Conservation (phyloP, 2,113 vertebrate genomes). For the Pycnonotus jocosus region DNA sequence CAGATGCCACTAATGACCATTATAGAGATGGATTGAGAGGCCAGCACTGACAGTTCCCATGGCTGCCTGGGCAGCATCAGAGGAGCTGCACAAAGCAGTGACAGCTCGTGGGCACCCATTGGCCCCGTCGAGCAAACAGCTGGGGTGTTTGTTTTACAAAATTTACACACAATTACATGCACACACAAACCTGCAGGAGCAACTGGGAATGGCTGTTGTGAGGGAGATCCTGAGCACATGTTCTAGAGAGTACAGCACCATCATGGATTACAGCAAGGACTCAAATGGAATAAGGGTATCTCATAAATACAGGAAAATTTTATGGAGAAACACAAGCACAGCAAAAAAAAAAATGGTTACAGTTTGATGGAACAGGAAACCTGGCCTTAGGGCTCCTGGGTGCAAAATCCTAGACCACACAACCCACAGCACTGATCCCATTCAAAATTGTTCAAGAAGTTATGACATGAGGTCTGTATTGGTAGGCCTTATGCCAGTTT, state of each 20-base stretch:
- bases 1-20: neutral
- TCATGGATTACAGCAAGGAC: neutral
- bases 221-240: neutral
- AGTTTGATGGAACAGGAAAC: neutral
- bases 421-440: neutral
- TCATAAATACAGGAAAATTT: neutral
- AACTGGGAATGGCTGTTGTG: neutral
- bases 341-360: neutral
- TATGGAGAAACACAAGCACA: neutral
- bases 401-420: neutral
- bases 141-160: neutral
- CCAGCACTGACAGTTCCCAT: neutral
- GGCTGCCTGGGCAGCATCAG: neutral
- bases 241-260: fast-evolving
- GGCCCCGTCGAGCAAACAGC: neutral
- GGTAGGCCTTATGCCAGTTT: slow-evolving; percentile 25
- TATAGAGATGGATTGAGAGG: neutral
- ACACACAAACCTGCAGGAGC: neutral
- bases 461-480: neutral
- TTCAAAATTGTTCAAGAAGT: neutral
- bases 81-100: neutral
- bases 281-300: neutral
- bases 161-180: neutral
- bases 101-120: neutral
- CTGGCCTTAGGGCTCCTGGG: neutral